Percentiles rank a stretch among this genome's conserved stretches.
These are phyloP conservation scores for Meganola albula DNA, from an alignment of 2,888 invertebrate species.

Conservation along the genomic window DNA sequence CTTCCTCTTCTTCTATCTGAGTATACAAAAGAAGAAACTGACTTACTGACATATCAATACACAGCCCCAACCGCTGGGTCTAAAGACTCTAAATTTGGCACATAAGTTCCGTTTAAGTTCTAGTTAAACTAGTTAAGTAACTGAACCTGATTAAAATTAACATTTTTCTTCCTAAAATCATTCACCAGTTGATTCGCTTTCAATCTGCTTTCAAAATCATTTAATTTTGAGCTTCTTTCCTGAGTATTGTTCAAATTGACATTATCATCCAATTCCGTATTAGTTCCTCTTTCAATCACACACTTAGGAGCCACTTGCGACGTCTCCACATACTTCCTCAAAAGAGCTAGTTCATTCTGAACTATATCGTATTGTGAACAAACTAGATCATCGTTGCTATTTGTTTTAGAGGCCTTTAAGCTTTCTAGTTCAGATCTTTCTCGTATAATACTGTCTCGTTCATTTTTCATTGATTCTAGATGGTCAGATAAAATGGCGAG, in stretches of 20 bases:
- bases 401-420: conserved; percentile 15
- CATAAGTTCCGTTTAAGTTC: no score
- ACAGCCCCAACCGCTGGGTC: no score
- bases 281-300: conserved; percentile 42
- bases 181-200: conserved; percentile 48
- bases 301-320: conserved; percentile 36
- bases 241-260: conserved; percentile 46
- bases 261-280: conserved; percentile 34
- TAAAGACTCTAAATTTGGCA: no score
- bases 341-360: conserved; percentile 41
- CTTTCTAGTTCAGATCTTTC: conserved; percentile 37
- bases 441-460: conserved; percentile 46
- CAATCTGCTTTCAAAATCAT: conserved; percentile 30
- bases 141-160: conserved; percentile 57
- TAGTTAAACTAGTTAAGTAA: no score
- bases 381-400: conserved; percentile 31
- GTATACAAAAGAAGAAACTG: no score
- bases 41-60: no score
- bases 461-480: conserved; percentile 47
- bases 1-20: no score
- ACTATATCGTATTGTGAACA: conserved; percentile 43
- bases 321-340: conserved; percentile 46
- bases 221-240: conserved; percentile 26
- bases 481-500: conserved; percentile 45
- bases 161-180: conserved; percentile 63